Evolutionary conservation across 1,140 invertebrate species (phyloP), one percentile per base, ranked within the genome.

Genomic region (Heliconius eleuchia): DNA sequence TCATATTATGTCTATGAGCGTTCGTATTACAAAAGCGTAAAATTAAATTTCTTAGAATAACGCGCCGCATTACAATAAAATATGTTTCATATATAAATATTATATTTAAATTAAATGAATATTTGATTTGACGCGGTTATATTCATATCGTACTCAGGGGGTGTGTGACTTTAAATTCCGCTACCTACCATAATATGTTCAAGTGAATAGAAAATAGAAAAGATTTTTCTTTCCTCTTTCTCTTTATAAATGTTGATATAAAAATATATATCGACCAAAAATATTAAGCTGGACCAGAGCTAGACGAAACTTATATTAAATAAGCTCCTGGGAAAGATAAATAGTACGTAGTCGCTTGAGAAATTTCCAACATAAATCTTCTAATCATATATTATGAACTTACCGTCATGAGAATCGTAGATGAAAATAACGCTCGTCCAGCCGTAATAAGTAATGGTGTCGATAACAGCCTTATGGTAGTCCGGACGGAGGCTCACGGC

Each of bases 381-480:
- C 19, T 23, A 23, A n/a, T 60, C n/a, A 60, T 60, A 60, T 60
- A 60, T 57, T n/a, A 57, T 66, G 60, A 66, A 96, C 97, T 97
- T 95, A 99, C 98, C 98, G 93, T 99, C 98, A 89, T 99, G 98
- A 11, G 98, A 98, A 95, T 99, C 98, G 91, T 99, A 99, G 78
- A 99, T 95, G 95, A 99, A 99, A 89, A 99, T 98, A 87, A 99
- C 98, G 89, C 97, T 97, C 83, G 96, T 96, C 98, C 98, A 99
- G 71, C 97, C 96, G 91, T 99, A 99, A 92, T 98, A 97, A 81
- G 96, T 95, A 82, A 99, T 98, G 27, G 98, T 97, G 95, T 99
- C 98, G 84, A 99, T 97, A 86, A 99, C 97, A 55, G 98, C 98
- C 85, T 97, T 96, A 93, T 99, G 98, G 94, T 99, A 99, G 94